These are phyloP conservation scores for Bombus confusus DNA, from an alignment of 1,140 invertebrate genomes.

Conservation along the genomic window DNA sequence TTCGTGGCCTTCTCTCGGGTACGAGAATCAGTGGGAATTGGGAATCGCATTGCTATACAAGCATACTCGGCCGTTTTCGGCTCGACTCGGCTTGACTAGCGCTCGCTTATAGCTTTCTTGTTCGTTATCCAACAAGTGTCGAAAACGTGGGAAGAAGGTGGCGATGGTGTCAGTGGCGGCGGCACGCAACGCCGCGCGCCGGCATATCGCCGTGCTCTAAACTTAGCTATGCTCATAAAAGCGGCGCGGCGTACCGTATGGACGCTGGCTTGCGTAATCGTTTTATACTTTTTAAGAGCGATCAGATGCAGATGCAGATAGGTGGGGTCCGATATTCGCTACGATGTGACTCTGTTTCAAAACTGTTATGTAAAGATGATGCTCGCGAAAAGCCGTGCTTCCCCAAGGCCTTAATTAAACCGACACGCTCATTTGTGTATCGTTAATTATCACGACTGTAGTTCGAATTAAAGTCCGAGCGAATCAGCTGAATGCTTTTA, in stretches of 20 bases:
- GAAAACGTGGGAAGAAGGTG: constrained; percentile 49
- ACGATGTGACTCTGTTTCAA: constrained; percentile 28
- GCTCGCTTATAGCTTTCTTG: constrained; percentile 34
- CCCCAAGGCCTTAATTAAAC: background rate
- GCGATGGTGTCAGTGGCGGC: background rate
- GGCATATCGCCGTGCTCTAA: constrained; percentile 67
- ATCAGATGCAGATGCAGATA: constrained; percentile 60
- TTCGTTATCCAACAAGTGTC: constrained; percentile 73
- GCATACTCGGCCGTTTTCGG: constrained; percentile 21
- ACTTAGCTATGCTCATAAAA: constrained; percentile 72
- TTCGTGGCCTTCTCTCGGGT: background rate
- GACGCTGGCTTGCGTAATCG: constrained; percentile 74
- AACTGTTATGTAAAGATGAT: constrained; percentile 45
- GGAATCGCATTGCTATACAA: background rate
- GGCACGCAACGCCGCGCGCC: constrained; percentile 42
- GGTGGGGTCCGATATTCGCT: constrained; percentile 33
- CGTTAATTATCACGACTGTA: background rate
- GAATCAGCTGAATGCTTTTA: background rate
- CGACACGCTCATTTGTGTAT: background rate
- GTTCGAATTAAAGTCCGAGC: background rate
- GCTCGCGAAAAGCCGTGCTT: background rate
- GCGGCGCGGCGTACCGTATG: constrained; percentile 58
- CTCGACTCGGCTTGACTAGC: background rate
- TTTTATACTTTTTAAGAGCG: constrained; percentile 65
- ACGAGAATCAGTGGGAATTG: background rate